Base-by-base conservation (phyloP, 2,797 vertebrate species). In the Galago senegalensis region DNA sequence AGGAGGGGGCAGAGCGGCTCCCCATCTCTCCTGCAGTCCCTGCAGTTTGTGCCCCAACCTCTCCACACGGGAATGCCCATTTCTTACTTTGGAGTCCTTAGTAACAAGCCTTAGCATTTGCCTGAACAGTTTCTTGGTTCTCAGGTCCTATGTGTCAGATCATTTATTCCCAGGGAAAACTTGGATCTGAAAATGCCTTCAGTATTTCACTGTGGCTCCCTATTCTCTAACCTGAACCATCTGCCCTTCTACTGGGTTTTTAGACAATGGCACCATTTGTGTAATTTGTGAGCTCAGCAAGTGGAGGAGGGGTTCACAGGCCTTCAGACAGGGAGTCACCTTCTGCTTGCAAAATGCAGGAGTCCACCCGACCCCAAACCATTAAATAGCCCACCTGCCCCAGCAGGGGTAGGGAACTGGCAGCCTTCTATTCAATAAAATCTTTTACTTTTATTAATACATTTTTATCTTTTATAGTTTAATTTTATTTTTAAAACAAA, bases 11-110 rank as follows among this genome's bases (percentile, higher is more conserved):
- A 7, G 72, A 77, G 89, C 16, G 20, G 5, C 58, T 82, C 84
- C 89, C 37, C 75, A 73, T 93, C 91, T 70, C 87, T 80, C 69
- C 73, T 49, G 31, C 85, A 70, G 34, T 67, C 61, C 87, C 29
- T 1, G n/a, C 53, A 76, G 46, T 25, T 80, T 14, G 96, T 73
- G 8, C 83, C 23, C 43, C 40, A 13, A 46, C 10, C 3, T 87
- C 67, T 87, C 13, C 12, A 3, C 1, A 40, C 27, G 37, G 76
- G 9, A 93, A 84, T 43, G 53, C 60, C 53, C 46, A 25, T 81
- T 60, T 89, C 76, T 56, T 80, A 10, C 67, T 70, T 84, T 65
- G 65, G 16, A 58, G 7, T 9, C 76, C 43, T 77, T 46, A 16
- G 11, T 31, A 43, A 27, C 18, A 72, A 70, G 34, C n/a, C 29